Base-by-base conservation (phyloP, 2,888 invertebrate species). In the Drosophila prostipennis region DNA sequence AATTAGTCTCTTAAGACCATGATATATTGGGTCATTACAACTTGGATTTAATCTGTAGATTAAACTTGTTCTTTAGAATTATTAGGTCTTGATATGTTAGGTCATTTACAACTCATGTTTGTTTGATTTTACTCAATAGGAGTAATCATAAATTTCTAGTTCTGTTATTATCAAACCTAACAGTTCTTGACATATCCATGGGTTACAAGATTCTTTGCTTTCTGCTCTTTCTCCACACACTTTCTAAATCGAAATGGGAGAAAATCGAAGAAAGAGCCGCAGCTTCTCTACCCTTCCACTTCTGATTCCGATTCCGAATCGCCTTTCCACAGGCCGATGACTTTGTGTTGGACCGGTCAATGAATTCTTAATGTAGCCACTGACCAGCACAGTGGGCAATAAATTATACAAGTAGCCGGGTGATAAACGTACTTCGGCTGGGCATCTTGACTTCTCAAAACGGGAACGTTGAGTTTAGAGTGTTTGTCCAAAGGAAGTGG, bases 341-440 rank as follows among this genome's bases (percentile, higher is more conserved):
- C 88, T 89, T 77, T 77, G 69, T 81, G 76, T 23, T 55, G 70
- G 67, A 64, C 67, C 90, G 88, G 90, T 89, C 89, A 89, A 81
- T 89, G 89, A 85, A 89, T 88, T 87, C 78, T 83, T 86, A 87
- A 80, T 88, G 79, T 74, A 70, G 73, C 56, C 34, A 34, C 11
- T 11, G 34, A 34, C 63, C 72, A 42, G 57, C 69, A 57, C 68
- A 61, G 81, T 73, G 82, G 73, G 89, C 87, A 87, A 87, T 89
- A 87, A 83, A 78, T 80, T 82, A 83, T 59, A 85, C 86, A 79
- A 82, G 88, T 68, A 72, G 80, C 61, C 75, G 60, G 63, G 72
- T 84, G 75, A 72, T 72, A 72, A 69, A 69, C 72, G 73, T 48
- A 67, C 29, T 14, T 46, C 10, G 29, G 57, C 63, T 46, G 43